Conservation (phyloP, 2,797 vertebrate species). For the Notoglanidium macrostoma region DNA sequence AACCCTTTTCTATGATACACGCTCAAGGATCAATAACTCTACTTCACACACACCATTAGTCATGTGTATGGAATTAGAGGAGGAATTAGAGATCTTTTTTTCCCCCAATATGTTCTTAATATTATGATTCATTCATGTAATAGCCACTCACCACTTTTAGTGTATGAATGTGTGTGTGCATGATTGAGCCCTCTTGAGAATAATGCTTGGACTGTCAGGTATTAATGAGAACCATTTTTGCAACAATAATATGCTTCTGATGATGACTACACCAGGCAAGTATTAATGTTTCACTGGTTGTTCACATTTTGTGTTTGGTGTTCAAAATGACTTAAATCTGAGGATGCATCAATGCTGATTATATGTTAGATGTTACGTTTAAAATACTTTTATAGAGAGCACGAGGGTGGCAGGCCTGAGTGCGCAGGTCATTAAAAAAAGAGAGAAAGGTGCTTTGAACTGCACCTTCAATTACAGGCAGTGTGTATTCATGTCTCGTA, state of each 20-base stretch:
- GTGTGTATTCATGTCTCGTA: neutral
- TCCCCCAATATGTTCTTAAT: neutral
- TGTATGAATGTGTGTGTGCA: neutral
- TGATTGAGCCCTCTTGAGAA: neutral
- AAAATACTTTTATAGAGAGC: neutral
- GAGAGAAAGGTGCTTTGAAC: neutral
- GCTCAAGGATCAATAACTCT: neutral
- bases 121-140: slow-evolving; percentile 11
- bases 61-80: too few relatives aligned
- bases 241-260: neutral
- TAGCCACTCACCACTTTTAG: neutral
- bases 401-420: neutral
- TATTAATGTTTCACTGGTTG: neutral
- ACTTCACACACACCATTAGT: neutral
- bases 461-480: neutral
- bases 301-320: neutral
- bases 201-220: neutral
- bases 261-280: neutral
- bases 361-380: too few relatives aligned
- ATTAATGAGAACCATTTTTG: neutral
- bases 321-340: neutral
- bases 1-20: neutral
- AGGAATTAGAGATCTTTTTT: neutral
- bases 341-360: too few relatives aligned
- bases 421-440: neutral